phyloP scores from a whole-genome alignment of 2,113 vertebrate species.

The Pantherophis guttatus region DNA sequence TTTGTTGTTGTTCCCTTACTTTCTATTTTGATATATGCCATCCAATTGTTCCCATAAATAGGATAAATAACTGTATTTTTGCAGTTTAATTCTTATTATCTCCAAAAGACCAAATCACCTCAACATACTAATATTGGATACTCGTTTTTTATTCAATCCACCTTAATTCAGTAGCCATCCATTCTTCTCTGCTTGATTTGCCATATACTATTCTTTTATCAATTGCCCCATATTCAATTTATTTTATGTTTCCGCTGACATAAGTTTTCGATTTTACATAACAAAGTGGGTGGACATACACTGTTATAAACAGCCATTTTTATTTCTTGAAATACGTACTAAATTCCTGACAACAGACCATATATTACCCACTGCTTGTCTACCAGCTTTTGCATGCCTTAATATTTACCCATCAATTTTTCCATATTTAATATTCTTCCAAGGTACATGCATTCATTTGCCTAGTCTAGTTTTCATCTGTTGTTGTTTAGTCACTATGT shows the following conservation, averaged over 20 bases:
- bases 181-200: background rate
- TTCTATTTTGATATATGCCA: background rate
- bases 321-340: background rate
- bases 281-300: background rate
- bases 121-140: background rate
- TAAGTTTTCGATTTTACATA: background rate
- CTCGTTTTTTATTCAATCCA: background rate
- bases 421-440: background rate
- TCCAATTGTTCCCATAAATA: background rate
- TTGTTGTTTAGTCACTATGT: background rate
- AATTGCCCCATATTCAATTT: background rate
- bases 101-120: background rate
- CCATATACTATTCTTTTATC: background rate
- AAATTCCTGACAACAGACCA: background rate
- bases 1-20: too few relatives aligned
- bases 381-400: background rate
- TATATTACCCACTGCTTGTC: background rate
- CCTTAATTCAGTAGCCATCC: background rate
- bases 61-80: background rate
- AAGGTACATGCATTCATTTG: background rate
- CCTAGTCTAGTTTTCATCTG: background rate
- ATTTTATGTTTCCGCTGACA: background rate
- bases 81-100: background rate
- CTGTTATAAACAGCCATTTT: background rate
- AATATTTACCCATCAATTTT: background rate